These are phyloP conservation scores for Drosophila bipectinata DNA, from an alignment of 1,140 invertebrate genomes.

Conservation along the genomic window DNA sequence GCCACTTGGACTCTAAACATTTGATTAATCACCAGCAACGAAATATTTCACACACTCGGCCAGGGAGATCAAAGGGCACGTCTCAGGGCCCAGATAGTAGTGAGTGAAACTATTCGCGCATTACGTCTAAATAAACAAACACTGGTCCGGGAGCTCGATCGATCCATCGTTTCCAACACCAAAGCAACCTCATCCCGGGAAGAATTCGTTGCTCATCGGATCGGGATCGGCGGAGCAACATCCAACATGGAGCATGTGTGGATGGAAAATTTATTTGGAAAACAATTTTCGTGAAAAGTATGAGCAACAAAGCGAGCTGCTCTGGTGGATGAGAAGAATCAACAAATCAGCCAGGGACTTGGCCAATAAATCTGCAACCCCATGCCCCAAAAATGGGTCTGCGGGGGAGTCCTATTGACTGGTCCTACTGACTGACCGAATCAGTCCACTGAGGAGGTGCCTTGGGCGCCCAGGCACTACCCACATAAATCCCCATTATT, in stretches of 20 bases:
- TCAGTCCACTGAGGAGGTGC: background rate
- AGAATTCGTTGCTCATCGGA: conserved; percentile 25
- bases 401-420: background rate
- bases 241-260: conserved; percentile 28
- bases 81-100: conserved; percentile 28
- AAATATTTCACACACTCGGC: conserved; percentile 51
- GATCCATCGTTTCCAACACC: conserved; percentile 27
- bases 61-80: conserved; percentile 63
- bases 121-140: conserved; percentile 81
- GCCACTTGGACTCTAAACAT: conserved; percentile 58
- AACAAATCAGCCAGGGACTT: conserved; percentile 48
- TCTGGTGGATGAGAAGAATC: conserved; percentile 69
- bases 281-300: conserved; percentile 80
- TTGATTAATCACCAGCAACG: conserved; percentile 71
- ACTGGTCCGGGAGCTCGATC: conserved; percentile 29
- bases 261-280: conserved; percentile 77
- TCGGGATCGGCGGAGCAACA: conserved; percentile 23
- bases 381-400: conserved; percentile 37
- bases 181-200: conserved; percentile 43
- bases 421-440: background rate
- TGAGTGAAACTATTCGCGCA: conserved; percentile 80
- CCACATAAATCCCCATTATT: conserved; percentile 34
- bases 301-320: conserved; percentile 78
- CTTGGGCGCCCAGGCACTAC: background rate
- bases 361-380: conserved; percentile 71